phyloP scores from a whole-genome alignment of 2,797 vertebrate species.

The Buceros bicornis region DNA sequence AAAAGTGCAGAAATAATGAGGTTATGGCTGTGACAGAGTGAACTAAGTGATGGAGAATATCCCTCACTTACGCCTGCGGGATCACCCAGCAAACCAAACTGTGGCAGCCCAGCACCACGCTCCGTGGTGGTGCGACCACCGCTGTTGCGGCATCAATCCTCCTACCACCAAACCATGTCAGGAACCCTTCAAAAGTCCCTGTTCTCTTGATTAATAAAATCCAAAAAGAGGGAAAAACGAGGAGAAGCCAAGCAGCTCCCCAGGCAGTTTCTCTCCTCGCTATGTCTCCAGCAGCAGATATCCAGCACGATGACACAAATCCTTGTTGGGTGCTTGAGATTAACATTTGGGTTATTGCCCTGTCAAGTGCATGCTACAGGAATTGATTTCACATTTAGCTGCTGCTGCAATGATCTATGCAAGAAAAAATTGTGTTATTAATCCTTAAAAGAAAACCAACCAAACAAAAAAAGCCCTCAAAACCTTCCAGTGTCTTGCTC shows the following conservation, averaged over 20 bases:
- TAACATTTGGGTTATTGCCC: slow-evolving; percentile 74
- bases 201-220: slow-evolving; percentile 32
- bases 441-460: slow-evolving; percentile 30
- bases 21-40: accelerated
- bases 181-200: background rate
- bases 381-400: slow-evolving; percentile 75
- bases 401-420: slow-evolving; percentile 76
- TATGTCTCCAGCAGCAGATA: slow-evolving; percentile 2
- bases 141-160: background rate
- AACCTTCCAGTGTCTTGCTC: background rate
- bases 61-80: background rate
- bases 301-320: slow-evolving; percentile 16
- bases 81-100: background rate
- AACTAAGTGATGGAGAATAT: background rate
- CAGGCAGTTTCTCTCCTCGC: background rate
- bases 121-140: accelerated
- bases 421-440: slow-evolving; percentile 70
- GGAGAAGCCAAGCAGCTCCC: background rate
- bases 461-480: background rate
- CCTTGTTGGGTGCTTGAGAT: slow-evolving; percentile 49
- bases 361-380: slow-evolving; percentile 49
- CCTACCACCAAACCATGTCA: background rate
- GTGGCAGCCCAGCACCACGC: background rate
- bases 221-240: background rate
- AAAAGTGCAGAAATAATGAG: background rate